phyloP scores from a whole-genome alignment of 2,888 invertebrate genomes.

The Eucriotettix oculatus region DNA sequence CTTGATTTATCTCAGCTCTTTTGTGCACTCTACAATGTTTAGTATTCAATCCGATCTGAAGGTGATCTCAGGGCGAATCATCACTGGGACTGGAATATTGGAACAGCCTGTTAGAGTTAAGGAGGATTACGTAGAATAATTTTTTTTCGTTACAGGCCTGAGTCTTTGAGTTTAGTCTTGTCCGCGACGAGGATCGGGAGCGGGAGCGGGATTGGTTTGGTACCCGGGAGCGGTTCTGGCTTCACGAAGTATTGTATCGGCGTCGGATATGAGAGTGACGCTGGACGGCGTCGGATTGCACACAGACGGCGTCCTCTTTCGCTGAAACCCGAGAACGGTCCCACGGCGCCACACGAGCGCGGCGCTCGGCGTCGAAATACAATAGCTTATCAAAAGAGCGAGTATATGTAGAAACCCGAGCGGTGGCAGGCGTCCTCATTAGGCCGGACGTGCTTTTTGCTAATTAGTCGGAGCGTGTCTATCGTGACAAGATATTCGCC shows the following conservation, averaged over 20 bases:
- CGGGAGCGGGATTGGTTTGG: not conserved
- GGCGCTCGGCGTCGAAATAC: conserved; percentile 8
- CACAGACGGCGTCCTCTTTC: not conserved
- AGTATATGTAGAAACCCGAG: not conserved
- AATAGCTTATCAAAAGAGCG: conserved; percentile 13
- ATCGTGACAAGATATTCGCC: not conserved
- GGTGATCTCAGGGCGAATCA: too few relatives aligned
- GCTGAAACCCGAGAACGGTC: conserved; percentile 1
- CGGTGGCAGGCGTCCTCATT: conserved; percentile 6
- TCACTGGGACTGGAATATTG: too few relatives aligned
- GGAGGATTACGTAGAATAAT: too few relatives aligned
- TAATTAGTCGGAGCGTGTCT: not conserved
- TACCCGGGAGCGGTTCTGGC: not conserved
- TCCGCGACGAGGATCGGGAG: not conserved
- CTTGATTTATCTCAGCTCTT: too few relatives aligned
- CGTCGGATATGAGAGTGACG: not conserved
- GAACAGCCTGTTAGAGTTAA: too few relatives aligned
- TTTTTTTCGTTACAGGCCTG: too few relatives aligned
- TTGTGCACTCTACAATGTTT: too few relatives aligned
- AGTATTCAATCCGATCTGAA: too few relatives aligned
- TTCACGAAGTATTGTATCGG: not conserved
- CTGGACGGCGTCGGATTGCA: not conserved
- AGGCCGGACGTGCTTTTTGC: conserved; percentile 1
- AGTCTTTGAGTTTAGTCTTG: too few relatives aligned
- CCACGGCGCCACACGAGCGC: conserved; percentile 5